Base-by-base conservation (phyloP, 2,113 vertebrate species). In the Podarcis muralis region DNA sequence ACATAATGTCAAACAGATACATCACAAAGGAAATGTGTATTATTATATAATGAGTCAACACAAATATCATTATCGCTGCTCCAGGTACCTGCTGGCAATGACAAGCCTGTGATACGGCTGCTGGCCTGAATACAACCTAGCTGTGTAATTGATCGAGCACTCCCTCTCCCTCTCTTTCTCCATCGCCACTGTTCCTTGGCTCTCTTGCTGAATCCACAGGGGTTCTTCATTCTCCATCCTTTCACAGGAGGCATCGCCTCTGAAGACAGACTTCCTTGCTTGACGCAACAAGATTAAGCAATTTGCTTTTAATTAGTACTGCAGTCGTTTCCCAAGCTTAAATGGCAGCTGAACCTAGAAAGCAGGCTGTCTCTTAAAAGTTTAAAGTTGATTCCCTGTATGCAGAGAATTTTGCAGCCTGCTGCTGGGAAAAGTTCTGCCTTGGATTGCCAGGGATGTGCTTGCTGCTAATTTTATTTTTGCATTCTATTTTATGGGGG, bases 301-400 rank as follows among this genome's bases (percentile, higher is more conserved):
- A 96, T 96, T 95, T 95, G 94, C 94, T 95, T 95, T 96, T 94
- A 96, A 97, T 97, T 96, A 96, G 95, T 53, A 59, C 92, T 7
- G 88, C 91, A 92, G 93, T 92, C 85, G 1, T 94, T 84, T 37
- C 95, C 95, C 92, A 88, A 87, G 91, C 30, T 80, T n/a, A 25
- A 59, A 23, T 71, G 87, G 94, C 86, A 1, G 66, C 2, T n/a
- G 87, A 75, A 71, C 16, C 65, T 1, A 76, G 88, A 75, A 69
- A 80, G 93, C 90, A 76, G 92, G 3, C 94, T 89, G 90, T 89
- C 91, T 95, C 93, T 94, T 92, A 91, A 87, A 93, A 93, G 89
- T 90, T 84, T 85, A 91, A 62, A 93, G 94, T 72, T 91, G 93
- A 92, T 93, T 92, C 88, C 65, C 83, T 0, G 86, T 83, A 3